Evolutionary conservation across 2,113 vertebrate genomes (phyloP).

Genomic region (Nyctibius bracteatus): DNA sequence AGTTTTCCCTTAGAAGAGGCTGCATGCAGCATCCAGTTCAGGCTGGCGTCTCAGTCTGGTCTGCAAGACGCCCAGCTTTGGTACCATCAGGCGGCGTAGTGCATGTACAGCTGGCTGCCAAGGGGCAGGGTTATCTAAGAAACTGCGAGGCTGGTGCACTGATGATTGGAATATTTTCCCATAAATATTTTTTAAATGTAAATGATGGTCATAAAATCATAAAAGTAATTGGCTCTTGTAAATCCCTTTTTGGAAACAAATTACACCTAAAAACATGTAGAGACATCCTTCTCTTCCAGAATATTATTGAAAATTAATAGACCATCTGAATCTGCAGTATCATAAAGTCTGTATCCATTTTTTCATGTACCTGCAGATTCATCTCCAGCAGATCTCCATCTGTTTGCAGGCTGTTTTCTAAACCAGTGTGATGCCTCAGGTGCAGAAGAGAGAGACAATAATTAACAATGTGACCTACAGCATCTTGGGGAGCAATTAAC

Average conservation of each 20-base stretch:
- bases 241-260: constrained; percentile 2
- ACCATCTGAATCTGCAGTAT: constrained; percentile 15
- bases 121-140: neutral
- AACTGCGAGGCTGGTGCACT: neutral
- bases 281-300: neutral
- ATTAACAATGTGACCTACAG: constrained; percentile 63
- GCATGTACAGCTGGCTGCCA: neutral
- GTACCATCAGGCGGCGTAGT: neutral
- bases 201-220: neutral
- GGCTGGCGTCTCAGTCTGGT: neutral
- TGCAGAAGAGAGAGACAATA: constrained; percentile 47
- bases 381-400: constrained; percentile 64
- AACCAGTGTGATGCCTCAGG: constrained; percentile 18
- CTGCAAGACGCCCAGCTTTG: neutral
- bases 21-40: neutral
- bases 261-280: neutral
- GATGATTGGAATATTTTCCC: neutral
- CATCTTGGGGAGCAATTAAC: constrained; percentile 60
- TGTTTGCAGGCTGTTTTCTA: constrained; percentile 55
- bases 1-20: neutral
- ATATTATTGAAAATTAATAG: constrained; percentile 49
- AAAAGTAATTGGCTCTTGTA: neutral
- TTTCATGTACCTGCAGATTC: constrained; percentile 42
- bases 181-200: neutral
- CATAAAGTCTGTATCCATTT: neutral